Base-by-base conservation (phyloP, 1,140 invertebrate species). In the Muscidifurax raptorellus region DNA sequence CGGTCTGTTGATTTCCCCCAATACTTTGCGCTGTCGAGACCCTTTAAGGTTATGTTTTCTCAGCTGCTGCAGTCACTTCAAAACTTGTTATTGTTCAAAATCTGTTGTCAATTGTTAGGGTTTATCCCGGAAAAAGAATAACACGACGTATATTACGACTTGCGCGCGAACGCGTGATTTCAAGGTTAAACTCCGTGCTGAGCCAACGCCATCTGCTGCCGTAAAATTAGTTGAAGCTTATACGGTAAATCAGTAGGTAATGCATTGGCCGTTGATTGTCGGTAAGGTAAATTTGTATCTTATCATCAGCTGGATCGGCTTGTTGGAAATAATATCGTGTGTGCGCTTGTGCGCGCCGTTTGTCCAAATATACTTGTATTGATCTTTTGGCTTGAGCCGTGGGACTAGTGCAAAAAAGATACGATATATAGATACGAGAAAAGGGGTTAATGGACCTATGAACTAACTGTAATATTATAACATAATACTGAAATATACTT, bases 61-160 rank as follows among this genome's bases (percentile, higher is more conserved):
- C 18, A 4, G 18, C n/a, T 59, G 4, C 52, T 59, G 13, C 18
- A 2, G 12, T 30, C 18, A 22, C 13, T 52, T 3, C 1, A 47
- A 22, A 5, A 77, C 22, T 78, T 32, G 10, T 64, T 64, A 78
- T 64, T 78, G 52, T n/a, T 59, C 52, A 59, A 59, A 59, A 59
- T 59, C 52, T 59, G 52, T 59, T 22, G 18, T 0, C 52, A 22
- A 59, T 66, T 27, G 64, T 72, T 72, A 36, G 12, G 15, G 13
- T 25, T 52, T 64, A n/a, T 30, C 74, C 27, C 22, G 74, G 40
- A 71, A 74, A 67, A 84, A 80, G 32, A 82, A 72, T 83, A 83
- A 76, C 10, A 83, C 76, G 13, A 18, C 52, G 25, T 78, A 36
- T 28, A 27, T 12, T 25, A 30, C 18, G 25, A 66, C 13, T 4